These are phyloP conservation scores for Caenorhabditis zanzibari DNA, from an alignment of 2,888 invertebrate genomes.

Conservation along the genomic window DNA sequence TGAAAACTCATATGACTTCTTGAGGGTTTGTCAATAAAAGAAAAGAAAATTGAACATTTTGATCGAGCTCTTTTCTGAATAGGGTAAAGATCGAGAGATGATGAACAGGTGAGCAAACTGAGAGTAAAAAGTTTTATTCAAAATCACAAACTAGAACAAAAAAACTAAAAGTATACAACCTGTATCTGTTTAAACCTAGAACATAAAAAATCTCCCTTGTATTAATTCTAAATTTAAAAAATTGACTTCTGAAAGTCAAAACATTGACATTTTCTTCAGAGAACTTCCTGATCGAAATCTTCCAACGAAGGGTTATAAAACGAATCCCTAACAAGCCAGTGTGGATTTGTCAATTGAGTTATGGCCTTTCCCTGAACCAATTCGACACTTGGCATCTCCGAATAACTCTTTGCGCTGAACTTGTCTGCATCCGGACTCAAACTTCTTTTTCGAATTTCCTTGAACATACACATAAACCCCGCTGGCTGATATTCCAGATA, in stretches of 20 bases:
- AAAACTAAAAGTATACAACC: too few species aligned
- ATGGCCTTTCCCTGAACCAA: constrained; percentile 64
- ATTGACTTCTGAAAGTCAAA: too few species aligned
- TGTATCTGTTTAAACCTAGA: too few species aligned
- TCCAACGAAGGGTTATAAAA: constrained; percentile 65
- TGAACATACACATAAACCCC: constrained; percentile 72
- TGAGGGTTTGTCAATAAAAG: constrained; percentile 33
- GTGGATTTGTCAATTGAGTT: constrained; percentile 67
- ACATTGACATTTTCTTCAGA: not conserved
- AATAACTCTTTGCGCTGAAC: constrained; percentile 69
- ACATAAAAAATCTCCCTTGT: too few species aligned
- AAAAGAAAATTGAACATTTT: constrained; percentile 1
- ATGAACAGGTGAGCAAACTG: not conserved
- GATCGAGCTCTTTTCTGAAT: constrained; percentile 12
- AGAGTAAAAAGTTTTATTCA: too few species aligned
- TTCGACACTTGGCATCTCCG: constrained; percentile 73
- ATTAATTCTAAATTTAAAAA: too few species aligned
- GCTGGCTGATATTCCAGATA: constrained; percentile 73
- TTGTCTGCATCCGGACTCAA: constrained; percentile 32
- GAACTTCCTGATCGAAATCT: constrained; percentile 41
- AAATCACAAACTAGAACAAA: too few species aligned
- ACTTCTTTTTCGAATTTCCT: constrained; percentile 61
- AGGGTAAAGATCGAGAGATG: not conserved
- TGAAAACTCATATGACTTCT: constrained; percentile 29
- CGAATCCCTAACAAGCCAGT: constrained; percentile 69